These are phyloP conservation scores for Helobdella robusta DNA, from an alignment of 2,888 invertebrate species.

Conservation along the genomic window DNA sequence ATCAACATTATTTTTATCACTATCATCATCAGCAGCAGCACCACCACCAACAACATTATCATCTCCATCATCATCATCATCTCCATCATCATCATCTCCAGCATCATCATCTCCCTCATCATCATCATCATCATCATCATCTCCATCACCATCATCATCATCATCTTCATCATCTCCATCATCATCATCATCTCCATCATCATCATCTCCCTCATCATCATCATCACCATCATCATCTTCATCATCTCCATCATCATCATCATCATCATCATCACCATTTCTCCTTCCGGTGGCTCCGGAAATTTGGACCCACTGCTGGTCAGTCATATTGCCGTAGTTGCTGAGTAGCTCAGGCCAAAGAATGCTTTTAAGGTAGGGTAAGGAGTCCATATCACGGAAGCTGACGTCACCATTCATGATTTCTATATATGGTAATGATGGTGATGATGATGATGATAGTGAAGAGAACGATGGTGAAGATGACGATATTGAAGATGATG, in stretches of 20 bases:
- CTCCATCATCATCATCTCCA: slow-evolving; percentile 16
- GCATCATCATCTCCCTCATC: slow-evolving; percentile 18
- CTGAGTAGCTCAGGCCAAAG: too few relatives aligned
- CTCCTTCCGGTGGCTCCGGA: too few relatives aligned
- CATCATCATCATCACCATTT: slow-evolving; percentile 26
- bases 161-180: slow-evolving; percentile 25
- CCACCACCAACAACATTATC: not conserved
- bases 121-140: slow-evolving; percentile 25
- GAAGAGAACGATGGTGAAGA: too few relatives aligned
- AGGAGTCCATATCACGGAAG: too few relatives aligned
- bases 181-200: slow-evolving; percentile 24
- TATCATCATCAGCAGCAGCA: not conserved
- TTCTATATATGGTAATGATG: too few relatives aligned
- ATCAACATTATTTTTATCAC: not conserved
- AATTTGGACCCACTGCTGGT: too few relatives aligned
- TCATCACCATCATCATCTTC: slow-evolving; percentile 27
- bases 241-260: slow-evolving; percentile 26
- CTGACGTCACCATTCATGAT: too few relatives aligned
- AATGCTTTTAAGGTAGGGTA: too few relatives aligned
- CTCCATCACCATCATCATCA: slow-evolving; percentile 25
- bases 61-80: slow-evolving; percentile 14
- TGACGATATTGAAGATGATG: too few relatives aligned
- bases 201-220: slow-evolving; percentile 18
- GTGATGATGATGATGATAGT: too few relatives aligned
- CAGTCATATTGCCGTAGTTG: too few relatives aligned